These are phyloP conservation scores for Tinea pellionella DNA, from an alignment of 2,888 invertebrate species.

Conservation along the genomic window DNA sequence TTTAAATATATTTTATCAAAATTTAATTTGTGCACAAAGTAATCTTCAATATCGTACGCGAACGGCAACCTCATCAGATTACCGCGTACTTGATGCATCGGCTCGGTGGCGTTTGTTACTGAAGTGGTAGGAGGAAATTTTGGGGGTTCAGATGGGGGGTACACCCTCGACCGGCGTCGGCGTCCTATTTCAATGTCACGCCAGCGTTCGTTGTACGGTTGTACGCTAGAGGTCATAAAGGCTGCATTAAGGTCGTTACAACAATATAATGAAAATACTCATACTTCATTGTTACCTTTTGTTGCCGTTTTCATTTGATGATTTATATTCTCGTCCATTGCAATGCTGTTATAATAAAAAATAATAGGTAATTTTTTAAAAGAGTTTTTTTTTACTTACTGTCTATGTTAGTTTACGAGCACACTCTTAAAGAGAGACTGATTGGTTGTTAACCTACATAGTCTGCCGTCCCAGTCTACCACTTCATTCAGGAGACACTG, in stretches of 20 bases:
- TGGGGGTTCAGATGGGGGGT: constrained; percentile 33
- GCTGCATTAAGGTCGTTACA: constrained; percentile 11
- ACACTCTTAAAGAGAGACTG: too few species aligned
- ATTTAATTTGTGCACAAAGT: not conserved
- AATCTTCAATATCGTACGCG: not conserved
- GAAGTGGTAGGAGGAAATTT: not conserved
- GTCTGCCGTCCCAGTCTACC: too few species aligned
- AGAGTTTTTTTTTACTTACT: too few species aligned
- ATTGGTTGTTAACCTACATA: too few species aligned
- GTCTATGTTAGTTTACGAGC: too few species aligned
- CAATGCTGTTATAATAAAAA: too few species aligned
- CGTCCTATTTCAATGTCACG: constrained; percentile 55
- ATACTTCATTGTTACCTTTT: constrained; percentile 5
- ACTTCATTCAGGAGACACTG: too few species aligned
- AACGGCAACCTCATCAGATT: not conserved
- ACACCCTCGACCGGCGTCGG: constrained; percentile 34
- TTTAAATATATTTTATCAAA: too few species aligned
- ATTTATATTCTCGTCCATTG: not conserved
- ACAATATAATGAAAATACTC: constrained; percentile 1
- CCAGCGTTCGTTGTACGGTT: constrained; percentile 52
- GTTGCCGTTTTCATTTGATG: not conserved
- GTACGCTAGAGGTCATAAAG: constrained; percentile 46
- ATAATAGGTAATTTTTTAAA: too few species aligned
- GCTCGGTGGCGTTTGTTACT: not conserved
- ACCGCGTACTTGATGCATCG: constrained; percentile 9